Evolutionary conservation across 2,113 vertebrate species (phyloP).

Genomic region (Chloropsis cyanopogon): DNA sequence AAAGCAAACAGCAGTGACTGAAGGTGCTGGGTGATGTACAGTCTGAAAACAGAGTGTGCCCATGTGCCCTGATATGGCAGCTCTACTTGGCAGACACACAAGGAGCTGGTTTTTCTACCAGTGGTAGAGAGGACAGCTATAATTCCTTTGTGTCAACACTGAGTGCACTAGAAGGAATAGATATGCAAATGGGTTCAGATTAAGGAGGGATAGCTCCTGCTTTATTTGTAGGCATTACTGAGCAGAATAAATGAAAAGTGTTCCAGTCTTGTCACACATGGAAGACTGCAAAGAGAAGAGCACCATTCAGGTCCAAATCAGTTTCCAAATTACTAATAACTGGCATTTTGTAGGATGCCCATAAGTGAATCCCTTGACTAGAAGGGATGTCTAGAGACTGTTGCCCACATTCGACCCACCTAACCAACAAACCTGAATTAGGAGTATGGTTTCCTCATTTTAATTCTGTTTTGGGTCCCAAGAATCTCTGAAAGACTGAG

Average conservation of each 20-base stretch:
- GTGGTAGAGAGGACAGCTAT: background rate
- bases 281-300: background rate
- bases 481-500: background rate
- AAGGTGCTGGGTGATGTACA: background rate
- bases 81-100: background rate
- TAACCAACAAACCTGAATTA: background rate
- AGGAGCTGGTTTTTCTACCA: background rate
- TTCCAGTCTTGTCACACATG: background rate
- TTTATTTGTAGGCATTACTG: background rate
- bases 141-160: background rate
- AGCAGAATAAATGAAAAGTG: background rate
- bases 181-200: background rate
- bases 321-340: background rate
- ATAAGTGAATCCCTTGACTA: background rate
- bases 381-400: background rate
- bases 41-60: background rate
- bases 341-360: background rate
- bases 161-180: background rate
- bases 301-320: background rate
- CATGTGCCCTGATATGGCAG: background rate
- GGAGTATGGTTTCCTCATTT: background rate
- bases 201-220: background rate
- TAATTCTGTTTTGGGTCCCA: background rate
- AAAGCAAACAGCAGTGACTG: conserved; percentile 53
- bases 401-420: background rate